Percentiles rank a stretch among this genome's conserved stretches.
Conservation (phyloP, 2,888 invertebrate genomes). For the Barypeithes pellucidus region DNA sequence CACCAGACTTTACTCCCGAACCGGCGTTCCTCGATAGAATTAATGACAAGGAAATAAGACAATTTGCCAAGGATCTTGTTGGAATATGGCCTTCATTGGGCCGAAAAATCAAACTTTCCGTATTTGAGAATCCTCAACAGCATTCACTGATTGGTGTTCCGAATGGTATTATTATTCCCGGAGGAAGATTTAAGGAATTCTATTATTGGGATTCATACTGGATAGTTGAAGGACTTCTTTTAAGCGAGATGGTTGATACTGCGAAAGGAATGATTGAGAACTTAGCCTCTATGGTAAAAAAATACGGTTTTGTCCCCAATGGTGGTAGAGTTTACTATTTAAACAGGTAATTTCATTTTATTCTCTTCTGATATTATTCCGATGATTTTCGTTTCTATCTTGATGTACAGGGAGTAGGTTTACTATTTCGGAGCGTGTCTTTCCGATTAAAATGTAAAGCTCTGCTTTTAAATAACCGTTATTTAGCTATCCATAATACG, state of each 20-base stretch:
- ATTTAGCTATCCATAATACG: no score
- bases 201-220: constrained; percentile 94
- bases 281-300: constrained; percentile 79
- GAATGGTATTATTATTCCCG: constrained; percentile 78
- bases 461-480: no score
- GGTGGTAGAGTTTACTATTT: constrained; percentile 82
- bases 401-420: no score
- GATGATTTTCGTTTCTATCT: no score
- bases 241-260: constrained; percentile 84
- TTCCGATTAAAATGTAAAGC: no score
- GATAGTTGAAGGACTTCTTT: constrained; percentile 86
- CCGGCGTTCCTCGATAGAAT: constrained; percentile 78
- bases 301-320: constrained; percentile 72
- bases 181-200: constrained; percentile 81
- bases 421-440: no score
- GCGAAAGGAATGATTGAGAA: constrained; percentile 84
- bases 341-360: constrained; percentile 73
- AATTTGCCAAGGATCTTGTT: constrained; percentile 77
- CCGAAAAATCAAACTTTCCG: constrained; percentile 75
- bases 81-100: constrained; percentile 77
- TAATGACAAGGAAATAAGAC: constrained; percentile 74
- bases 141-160: constrained; percentile 68
- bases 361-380: no score
- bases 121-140: constrained; percentile 70
- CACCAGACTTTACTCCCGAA: constrained; percentile 73